phyloP scores from a whole-genome alignment of 2,888 invertebrate species.

The Agriotes lineatus region DNA sequence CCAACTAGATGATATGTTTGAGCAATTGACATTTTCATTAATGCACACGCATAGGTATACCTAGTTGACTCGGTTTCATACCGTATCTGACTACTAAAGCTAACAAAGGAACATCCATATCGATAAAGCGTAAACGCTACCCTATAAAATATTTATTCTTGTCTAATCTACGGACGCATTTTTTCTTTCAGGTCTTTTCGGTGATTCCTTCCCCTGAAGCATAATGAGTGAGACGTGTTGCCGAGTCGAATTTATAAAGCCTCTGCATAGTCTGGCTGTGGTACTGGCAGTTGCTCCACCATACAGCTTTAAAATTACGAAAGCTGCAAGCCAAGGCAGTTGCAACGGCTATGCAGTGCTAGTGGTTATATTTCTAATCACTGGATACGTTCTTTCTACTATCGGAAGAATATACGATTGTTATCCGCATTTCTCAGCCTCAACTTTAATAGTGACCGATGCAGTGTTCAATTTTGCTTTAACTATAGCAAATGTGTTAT shows the following conservation, averaged over 20 bases:
- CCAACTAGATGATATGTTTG: neutral
- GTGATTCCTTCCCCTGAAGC: too few species aligned
- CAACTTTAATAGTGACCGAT: neutral
- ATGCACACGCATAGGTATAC: neutral
- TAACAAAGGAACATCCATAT: too few species aligned
- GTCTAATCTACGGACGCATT: too few species aligned
- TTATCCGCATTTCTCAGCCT: neutral
- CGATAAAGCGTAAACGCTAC: too few species aligned
- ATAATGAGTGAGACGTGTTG: neutral
- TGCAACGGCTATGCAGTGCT: neutral
- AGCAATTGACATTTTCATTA: neutral
- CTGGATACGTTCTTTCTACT: neutral
- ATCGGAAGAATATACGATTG: neutral
- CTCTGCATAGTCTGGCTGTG: neutral
- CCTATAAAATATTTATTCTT: too few species aligned
- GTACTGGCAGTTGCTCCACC: neutral
- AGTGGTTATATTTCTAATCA: neutral
- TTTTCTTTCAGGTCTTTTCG: too few species aligned
- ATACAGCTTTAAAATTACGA: neutral
- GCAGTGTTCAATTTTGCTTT: neutral
- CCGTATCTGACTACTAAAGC: neutral
- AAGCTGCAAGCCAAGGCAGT: neutral
- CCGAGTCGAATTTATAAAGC: neutral
- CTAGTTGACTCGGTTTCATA: neutral
- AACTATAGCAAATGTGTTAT: constrained; percentile 2